Base-by-base conservation (phyloP, 2,113 vertebrate species). In the Diglossa brunneiventris region DNA sequence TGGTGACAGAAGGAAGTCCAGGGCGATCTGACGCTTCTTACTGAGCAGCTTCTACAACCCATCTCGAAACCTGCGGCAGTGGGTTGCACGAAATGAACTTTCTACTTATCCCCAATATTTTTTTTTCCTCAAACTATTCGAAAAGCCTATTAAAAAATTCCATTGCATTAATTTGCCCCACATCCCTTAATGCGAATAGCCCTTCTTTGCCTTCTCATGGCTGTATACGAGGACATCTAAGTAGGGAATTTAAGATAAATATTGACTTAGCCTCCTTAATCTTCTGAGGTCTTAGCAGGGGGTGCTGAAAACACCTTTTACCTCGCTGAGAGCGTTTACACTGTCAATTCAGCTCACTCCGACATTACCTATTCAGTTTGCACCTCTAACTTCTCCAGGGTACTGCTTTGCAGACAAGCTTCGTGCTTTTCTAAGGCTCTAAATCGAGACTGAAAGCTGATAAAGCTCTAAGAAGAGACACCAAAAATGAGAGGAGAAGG, bases 1-100 rank as follows among this genome's bases (percentile, higher is more conserved):
- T 2, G 79, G 46, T 74, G 80, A 15, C 72, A 20, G 35, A 17
- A 56, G 63, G 70, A 72, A 41, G 33, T 17, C 3, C 30, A 1
- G 35, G 30, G 39, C 0, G 1, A 41, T 23, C n/a, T 2, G 46
- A 21, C 7, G 2, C 46, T 12, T 2, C 1, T 33, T 13, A 1
- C 8, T 3, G 33, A 42, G 61, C 28, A 3, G 24, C 42, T n/a
- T 22, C 68, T 59, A 3, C 9, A 9, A 0, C 5, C 4, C 2
- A 0, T 17, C 56, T 58, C 1, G 0, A 15, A 39, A 16, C 30
- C 39, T 28, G 50, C 1, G 0, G 21, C 10, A 19, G 42, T 15
- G 6, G 23, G 3, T 7, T 49, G 56, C 2, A 12, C 2, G 1
- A 44, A 39, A 28, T 7, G 2, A 63, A 6, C 50, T 47, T 19